Evolutionary conservation across 2,113 vertebrate genomes (phyloP).

Genomic region (Lophochroa leadbeateri): DNA sequence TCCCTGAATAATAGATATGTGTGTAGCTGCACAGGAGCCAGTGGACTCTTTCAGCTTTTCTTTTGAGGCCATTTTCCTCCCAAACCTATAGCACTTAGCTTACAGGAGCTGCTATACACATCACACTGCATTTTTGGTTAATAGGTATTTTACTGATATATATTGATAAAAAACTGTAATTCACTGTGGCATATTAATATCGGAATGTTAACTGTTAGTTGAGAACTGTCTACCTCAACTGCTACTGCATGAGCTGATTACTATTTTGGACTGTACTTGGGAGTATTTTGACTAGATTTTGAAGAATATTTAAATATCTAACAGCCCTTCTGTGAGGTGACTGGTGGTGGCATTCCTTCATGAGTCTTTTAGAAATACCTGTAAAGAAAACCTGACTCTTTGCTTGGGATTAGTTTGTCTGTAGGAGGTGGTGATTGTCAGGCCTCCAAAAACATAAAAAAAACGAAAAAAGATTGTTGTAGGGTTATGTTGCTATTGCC

Average conservation of each 20-base stretch:
- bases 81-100: neutral
- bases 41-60: neutral
- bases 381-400: neutral
- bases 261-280: neutral
- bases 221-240: neutral
- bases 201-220: neutral
- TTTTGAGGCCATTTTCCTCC: neutral
- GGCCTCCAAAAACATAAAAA: neutral
- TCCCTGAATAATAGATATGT: neutral
- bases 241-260: neutral
- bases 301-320: neutral
- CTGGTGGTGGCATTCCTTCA: neutral
- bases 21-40: neutral
- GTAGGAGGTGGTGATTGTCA: neutral
- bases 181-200: neutral
- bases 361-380: neutral
- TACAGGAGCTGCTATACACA: neutral
- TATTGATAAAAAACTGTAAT: neutral
- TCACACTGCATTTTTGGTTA: neutral
- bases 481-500: neutral
- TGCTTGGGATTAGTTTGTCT: neutral
- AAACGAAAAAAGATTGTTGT: neutral
- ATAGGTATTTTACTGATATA: neutral
- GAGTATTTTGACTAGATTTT: neutral
- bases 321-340: neutral